phyloP scores from a whole-genome alignment of 2,113 vertebrate species.

The Ictalurus furcatus region DNA sequence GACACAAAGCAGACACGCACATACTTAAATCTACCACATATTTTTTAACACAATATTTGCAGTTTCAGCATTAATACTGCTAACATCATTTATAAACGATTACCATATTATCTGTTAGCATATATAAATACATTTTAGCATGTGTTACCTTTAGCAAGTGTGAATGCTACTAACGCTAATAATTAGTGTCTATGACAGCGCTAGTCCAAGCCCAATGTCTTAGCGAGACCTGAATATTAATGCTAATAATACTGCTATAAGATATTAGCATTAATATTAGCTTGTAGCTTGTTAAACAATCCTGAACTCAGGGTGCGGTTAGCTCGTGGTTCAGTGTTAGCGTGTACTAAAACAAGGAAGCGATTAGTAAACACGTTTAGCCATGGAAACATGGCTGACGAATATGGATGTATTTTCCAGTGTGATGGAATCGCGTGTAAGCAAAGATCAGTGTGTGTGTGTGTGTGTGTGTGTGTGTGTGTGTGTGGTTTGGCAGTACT shows the following conservation, averaged over 20 bases:
- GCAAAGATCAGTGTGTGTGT: conserved; percentile 1
- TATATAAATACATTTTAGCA: no score
- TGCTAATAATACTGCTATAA: neutral
- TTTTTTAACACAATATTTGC: neutral
- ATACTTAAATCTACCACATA: neutral
- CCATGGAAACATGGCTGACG: neutral
- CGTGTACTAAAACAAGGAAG: neutral
- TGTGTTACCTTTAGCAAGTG: neutral
- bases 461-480: neutral
- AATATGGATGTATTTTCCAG: neutral
- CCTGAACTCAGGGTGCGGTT: neutral
- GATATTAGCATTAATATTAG: neutral
- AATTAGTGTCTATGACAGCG: no score
- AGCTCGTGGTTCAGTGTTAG: neutral
- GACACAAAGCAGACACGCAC: neutral
- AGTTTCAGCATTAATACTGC: neutral
- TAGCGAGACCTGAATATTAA: neutral
- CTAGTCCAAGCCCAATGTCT: neutral
- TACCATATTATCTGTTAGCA: neutral
- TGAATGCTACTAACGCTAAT: neutral
- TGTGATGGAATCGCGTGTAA: conserved; percentile 12
- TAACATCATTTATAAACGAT: neutral
- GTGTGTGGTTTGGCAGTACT: neutral
- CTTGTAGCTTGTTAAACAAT: neutral
- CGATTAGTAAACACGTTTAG: neutral